A percentile compares a stretch with the other conserved stretches of the same genome.
Conservation (phyloP, 2,888 invertebrate species). For the Tinea semifulvella region DNA sequence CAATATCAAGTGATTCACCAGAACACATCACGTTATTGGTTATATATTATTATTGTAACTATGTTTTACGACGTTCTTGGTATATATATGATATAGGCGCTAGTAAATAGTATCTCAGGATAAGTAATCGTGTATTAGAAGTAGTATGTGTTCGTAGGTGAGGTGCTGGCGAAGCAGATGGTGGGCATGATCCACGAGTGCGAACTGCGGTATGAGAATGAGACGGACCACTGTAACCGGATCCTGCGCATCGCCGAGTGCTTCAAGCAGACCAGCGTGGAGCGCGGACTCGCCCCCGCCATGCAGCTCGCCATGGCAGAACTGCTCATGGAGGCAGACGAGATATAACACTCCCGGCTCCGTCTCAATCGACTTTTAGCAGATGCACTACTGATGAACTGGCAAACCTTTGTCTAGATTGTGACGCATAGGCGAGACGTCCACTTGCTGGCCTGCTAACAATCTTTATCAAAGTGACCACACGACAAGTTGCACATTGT, state of each 20-base stretch:
- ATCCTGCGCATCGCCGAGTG: conserved; percentile 47
- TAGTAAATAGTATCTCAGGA: too few species aligned
- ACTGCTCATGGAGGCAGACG: conserved; percentile 46
- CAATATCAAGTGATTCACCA: too few species aligned
- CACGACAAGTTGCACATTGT: too few species aligned
- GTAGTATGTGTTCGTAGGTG: conserved; percentile 26
- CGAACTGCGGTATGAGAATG: conserved; percentile 34
- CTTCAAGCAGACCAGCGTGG: conserved; percentile 37
- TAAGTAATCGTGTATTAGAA: background rate
- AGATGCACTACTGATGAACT: too few species aligned
- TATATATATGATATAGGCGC: too few species aligned
- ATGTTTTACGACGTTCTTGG: background rate
- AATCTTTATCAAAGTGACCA: too few species aligned
- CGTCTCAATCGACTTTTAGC: too few species aligned
- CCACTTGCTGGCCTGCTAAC: too few species aligned
- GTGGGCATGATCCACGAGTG: conserved; percentile 39
- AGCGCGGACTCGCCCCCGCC: conserved; percentile 37
- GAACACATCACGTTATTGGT: too few species aligned
- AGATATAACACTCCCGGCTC: conserved; percentile 2
- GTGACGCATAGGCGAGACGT: too few species aligned
- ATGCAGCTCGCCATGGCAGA: conserved; percentile 47
- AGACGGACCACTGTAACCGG: conserved; percentile 46
- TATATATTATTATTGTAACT: background rate
- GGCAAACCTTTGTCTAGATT: too few species aligned
- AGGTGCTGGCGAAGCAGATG: conserved; percentile 37